phyloP scores from a whole-genome alignment of 2,888 invertebrate species.

The Drosophila meridionalis region DNA sequence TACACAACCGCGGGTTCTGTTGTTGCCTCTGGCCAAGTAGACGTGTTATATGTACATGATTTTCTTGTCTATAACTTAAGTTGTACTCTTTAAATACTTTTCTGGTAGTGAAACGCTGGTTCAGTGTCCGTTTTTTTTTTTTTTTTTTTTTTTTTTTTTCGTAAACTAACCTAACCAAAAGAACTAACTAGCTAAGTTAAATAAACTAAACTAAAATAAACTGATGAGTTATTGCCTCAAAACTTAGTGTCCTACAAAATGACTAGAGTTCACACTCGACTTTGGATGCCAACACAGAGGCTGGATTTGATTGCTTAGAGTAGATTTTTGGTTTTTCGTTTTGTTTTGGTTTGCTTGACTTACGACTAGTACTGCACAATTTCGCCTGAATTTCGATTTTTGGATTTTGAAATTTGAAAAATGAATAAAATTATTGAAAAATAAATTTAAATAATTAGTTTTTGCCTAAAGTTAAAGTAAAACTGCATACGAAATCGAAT shows the following conservation, averaged over 20 bases:
- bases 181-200: constrained; percentile 38
- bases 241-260: constrained; percentile 70
- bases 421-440: constrained; percentile 32
- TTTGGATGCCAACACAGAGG: constrained; percentile 57
- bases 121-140: constrained; percentile 60
- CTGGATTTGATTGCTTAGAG: constrained; percentile 56
- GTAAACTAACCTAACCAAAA: constrained; percentile 25
- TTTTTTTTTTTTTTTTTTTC: not conserved
- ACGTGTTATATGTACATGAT: constrained; percentile 25
- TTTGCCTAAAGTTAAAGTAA: constrained; percentile 55
- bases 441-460: constrained; percentile 20
- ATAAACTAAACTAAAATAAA: constrained; percentile 43
- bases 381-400: constrained; percentile 80
- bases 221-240: constrained; percentile 41
- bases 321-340: constrained; percentile 28
- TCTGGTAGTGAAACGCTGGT: constrained; percentile 81
- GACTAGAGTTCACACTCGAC: constrained; percentile 84
- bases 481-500: constrained; percentile 44
- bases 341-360: constrained; percentile 40
- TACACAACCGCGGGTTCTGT: constrained; percentile 82
- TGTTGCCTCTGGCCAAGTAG: constrained; percentile 63
- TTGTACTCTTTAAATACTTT: constrained; percentile 79
- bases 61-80: constrained; percentile 48
- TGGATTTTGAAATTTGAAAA: constrained; percentile 43
- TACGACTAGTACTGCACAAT: constrained; percentile 83